These are phyloP conservation scores for Sialia sialis DNA, from an alignment of 2,113 vertebrate genomes.

Conservation along the genomic window DNA sequence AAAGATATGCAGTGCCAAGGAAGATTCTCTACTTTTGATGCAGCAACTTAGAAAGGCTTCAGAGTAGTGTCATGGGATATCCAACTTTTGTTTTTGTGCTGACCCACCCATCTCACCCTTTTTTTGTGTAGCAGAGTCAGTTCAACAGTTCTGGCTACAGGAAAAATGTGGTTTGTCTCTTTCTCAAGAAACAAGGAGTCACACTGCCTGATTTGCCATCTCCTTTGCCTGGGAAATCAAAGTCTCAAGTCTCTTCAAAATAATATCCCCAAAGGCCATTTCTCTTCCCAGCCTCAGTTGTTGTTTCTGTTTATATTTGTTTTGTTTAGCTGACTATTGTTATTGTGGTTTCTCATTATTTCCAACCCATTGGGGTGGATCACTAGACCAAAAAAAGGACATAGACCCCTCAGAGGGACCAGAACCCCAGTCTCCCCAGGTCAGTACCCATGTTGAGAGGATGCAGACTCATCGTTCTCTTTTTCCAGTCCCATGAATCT, in stretches of 20 bases:
- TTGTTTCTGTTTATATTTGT: slow-evolving; percentile 56
- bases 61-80: not conserved
- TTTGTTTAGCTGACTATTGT: slow-evolving; percentile 56
- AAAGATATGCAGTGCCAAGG: not conserved
- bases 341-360: slow-evolving; percentile 58
- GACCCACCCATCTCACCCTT: not conserved
- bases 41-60: not conserved
- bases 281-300: slow-evolving; percentile 40
- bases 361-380: slow-evolving; percentile 37
- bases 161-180: slow-evolving; percentile 47
- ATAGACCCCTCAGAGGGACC: not conserved
- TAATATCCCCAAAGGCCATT: slow-evolving; percentile 49
- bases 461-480: not conserved
- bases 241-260: slow-evolving; percentile 46
- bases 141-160: not conserved
- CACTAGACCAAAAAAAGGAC: slow-evolving; percentile 12
- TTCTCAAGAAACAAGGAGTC: slow-evolving; percentile 22
- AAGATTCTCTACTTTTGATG: not conserved
- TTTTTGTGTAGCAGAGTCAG: not conserved
- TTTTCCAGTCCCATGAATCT: not conserved
- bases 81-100: not conserved
- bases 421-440: not conserved
- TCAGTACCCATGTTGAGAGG: fast-evolving
- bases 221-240: slow-evolving; percentile 44
- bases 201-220: not conserved